Conservation (phyloP, 2,797 vertebrate genomes). For the Telmatherina bonti region DNA sequence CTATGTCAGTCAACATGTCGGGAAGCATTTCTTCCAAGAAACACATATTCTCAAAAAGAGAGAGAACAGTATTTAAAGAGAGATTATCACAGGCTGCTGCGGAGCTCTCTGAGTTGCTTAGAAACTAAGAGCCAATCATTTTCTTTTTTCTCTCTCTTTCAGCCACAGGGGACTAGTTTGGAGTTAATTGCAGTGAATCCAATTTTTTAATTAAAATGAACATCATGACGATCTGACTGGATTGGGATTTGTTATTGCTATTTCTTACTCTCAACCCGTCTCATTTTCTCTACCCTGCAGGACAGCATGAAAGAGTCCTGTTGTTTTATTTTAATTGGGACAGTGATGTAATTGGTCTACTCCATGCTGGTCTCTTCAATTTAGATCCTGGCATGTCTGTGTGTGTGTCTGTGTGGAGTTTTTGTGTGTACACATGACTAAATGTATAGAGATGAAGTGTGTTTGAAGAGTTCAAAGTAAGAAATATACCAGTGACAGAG, state of each 20-base stretch:
- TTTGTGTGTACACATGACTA: slow-evolving; percentile 27
- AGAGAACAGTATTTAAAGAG: slow-evolving; percentile 46
- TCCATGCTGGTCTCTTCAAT: slow-evolving; percentile 81
- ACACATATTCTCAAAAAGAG: slow-evolving; percentile 53
- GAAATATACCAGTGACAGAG: slow-evolving; percentile 15
- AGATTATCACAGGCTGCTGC: slow-evolving; percentile 66
- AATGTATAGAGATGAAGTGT: slow-evolving; percentile 10
- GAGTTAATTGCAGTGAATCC: slow-evolving; percentile 82
- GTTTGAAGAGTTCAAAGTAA: slow-evolving; percentile 22
- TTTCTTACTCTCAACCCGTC: slow-evolving; percentile 67
- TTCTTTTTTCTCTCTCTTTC: slow-evolving; percentile 44
- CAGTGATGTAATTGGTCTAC: slow-evolving; percentile 82
- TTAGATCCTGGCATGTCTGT: slow-evolving; percentile 67
- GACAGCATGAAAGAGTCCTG: slow-evolving; percentile 82
- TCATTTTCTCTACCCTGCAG: slow-evolving; percentile 83
- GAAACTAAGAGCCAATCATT: slow-evolving; percentile 75
- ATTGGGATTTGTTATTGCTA: slow-evolving; percentile 79
- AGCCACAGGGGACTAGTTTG: slow-evolving; percentile 80
- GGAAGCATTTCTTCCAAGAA: slow-evolving; percentile 43
- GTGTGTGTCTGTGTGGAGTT: slow-evolving; percentile 25
- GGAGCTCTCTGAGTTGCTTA: slow-evolving; percentile 62
- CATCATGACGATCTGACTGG: slow-evolving; percentile 81
- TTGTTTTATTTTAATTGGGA: slow-evolving; percentile 86
- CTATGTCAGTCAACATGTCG: slow-evolving; percentile 26
- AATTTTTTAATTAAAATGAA: slow-evolving; percentile 86